phyloP scores from a whole-genome alignment of 1,140 invertebrate species.

The Saxidomus purpurata region DNA sequence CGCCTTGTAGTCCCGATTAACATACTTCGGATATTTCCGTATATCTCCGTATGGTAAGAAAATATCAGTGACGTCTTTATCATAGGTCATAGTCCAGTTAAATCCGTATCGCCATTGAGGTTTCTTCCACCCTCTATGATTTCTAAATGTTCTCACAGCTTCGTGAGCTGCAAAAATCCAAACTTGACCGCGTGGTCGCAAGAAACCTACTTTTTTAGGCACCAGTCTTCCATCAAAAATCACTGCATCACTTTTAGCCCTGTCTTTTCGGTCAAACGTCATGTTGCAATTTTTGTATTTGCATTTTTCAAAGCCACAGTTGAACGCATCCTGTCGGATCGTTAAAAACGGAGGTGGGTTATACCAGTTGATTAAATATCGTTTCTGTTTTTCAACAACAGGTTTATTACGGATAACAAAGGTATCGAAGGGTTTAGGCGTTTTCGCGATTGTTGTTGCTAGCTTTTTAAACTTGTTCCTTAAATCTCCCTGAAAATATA shows the following conservation, averaged over 20 bases:
- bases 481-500: too few species aligned
- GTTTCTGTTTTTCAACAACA: too few species aligned
- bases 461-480: too few species aligned
- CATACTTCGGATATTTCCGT: background rate
- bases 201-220: background rate
- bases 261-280: background rate
- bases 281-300: conserved; percentile 25
- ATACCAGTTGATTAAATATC: background rate
- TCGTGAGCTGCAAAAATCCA: conserved; percentile 28
- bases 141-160: background rate
- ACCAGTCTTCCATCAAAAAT: background rate
- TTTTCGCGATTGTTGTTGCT: too few species aligned
- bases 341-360: background rate
- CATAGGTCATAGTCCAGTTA: conserved; percentile 45
- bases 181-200: background rate
- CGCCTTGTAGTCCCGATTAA: background rate
- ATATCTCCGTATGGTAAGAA: conserved; percentile 45
- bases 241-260: background rate
- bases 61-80: conserved; percentile 45
- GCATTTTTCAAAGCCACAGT: background rate
- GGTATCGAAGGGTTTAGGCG: too few species aligned
- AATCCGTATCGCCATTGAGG: background rate
- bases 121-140: background rate
- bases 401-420: too few species aligned
- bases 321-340: background rate